Percentiles rank a stretch among this genome's conserved stretches.
These are phyloP conservation scores for Ataeniobius toweri DNA, from an alignment of 2,797 vertebrate species.

Conservation along the genomic window DNA sequence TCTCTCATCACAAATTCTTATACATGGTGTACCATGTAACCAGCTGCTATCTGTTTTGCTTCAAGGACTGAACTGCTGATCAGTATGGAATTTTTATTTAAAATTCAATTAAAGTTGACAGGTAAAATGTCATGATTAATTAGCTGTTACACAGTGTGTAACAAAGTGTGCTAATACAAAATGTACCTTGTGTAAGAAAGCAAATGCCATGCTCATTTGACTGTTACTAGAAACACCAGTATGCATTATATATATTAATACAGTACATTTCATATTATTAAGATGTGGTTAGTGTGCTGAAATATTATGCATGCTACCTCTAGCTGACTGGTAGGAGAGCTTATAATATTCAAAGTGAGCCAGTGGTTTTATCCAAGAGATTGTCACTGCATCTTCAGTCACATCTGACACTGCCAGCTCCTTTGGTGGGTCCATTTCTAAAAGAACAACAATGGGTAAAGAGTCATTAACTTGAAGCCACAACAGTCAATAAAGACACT, in stretches of 20 bases:
- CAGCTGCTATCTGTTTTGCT: slow-evolving; percentile 10
- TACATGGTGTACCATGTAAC: neutral
- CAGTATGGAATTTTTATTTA: slow-evolving; percentile 47
- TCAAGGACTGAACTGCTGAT: slow-evolving; percentile 30
- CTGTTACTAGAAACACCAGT: slow-evolving; percentile 33
- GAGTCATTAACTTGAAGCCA: neutral
- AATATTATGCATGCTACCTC: slow-evolving; percentile 78
- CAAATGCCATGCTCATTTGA: slow-evolving; percentile 57
- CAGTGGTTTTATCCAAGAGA: slow-evolving; percentile 89
- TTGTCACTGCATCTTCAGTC: slow-evolving; percentile 85
- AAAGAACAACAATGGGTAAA: neutral
- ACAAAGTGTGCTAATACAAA: slow-evolving; percentile 14
- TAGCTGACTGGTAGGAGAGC: slow-evolving; percentile 87
- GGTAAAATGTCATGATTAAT: slow-evolving; percentile 61
- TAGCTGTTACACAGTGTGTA: slow-evolving; percentile 23
- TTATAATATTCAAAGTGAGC: slow-evolving; percentile 92
- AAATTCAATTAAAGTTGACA: slow-evolving; percentile 45
- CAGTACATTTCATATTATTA: slow-evolving; percentile 18
- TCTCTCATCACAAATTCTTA: neutral
- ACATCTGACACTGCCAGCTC: slow-evolving; percentile 87
- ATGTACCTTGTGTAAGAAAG: slow-evolving; percentile 30
- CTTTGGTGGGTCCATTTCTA: slow-evolving; percentile 91
- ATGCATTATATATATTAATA: slow-evolving; percentile 7
- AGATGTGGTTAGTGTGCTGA: slow-evolving; percentile 8
- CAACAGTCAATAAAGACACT: neutral